Evolutionary conservation across 1,140 invertebrate species (phyloP).

Genomic region (Bradysia coprophila): DNA sequence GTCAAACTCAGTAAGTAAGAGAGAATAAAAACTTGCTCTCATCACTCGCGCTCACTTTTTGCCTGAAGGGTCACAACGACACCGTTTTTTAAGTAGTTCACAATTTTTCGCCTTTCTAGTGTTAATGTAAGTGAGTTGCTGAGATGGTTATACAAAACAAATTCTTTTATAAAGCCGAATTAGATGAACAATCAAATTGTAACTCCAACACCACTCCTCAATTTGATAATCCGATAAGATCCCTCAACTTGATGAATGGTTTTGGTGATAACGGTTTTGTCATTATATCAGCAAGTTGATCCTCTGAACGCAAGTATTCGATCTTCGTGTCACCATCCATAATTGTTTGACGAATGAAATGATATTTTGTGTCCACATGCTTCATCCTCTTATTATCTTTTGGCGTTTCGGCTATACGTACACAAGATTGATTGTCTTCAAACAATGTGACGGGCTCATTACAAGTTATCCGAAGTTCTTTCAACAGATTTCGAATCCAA

Average conservation of each 20-base stretch:
- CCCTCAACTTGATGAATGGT: not conserved
- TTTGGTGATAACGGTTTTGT: slow-evolving; percentile 3
- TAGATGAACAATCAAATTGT: not conserved
- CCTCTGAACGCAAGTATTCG: slow-evolving; percentile 4
- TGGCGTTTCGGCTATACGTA: slow-evolving; percentile 18
- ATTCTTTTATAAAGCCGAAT: no score
- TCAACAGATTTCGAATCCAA: slow-evolving; percentile 12
- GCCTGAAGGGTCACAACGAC: no score
- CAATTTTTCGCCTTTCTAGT: no score
- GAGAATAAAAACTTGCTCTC: no score
- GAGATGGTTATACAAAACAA: no score
- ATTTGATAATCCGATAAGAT: not conserved
- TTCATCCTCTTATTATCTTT: slow-evolving; percentile 10
- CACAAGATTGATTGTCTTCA: slow-evolving; percentile 15
- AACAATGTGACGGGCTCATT: slow-evolving; percentile 4
- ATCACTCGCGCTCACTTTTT: no score
- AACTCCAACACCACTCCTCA: not conserved
- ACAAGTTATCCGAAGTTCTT: slow-evolving; percentile 8
- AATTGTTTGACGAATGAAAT: slow-evolving; percentile 8
- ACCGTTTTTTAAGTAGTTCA: no score
- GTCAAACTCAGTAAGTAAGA: no score
- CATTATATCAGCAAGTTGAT: slow-evolving; percentile 7
- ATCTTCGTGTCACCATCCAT: not conserved
- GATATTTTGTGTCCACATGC: slow-evolving; percentile 12
- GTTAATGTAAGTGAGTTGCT: no score